These are phyloP conservation scores for Lytechinus pictus DNA, from an alignment of 35 echinoderm and acorn worm genomes.

Conservation along the genomic window DNA sequence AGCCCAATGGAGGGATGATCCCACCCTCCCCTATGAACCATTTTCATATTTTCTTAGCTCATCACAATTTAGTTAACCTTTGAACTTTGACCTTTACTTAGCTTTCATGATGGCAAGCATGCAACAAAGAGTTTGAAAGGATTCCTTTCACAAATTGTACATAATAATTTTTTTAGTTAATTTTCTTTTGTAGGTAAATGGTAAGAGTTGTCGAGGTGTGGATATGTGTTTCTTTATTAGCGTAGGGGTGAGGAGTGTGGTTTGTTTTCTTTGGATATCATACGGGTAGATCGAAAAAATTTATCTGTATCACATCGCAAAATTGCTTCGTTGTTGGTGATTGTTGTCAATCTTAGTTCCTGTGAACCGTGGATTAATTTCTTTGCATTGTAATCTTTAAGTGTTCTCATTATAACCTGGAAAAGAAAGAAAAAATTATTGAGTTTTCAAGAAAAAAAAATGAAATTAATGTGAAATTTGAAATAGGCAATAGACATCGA, in stretches of 20 bases:
- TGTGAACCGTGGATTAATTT: background rate
- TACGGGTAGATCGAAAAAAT: slow-evolving; percentile 46
- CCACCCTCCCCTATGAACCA: background rate
- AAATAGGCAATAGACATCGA: slow-evolving; percentile 51
- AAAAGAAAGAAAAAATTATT: slow-evolving; percentile 15
- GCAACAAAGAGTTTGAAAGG: background rate
- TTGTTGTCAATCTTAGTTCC: background rate
- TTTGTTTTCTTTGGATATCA: slow-evolving; percentile 39
- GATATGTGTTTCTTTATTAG: background rate
- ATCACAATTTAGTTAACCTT: background rate
- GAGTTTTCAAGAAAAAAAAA: background rate
- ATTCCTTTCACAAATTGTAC: slow-evolving; percentile 27
- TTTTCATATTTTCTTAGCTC: background rate
- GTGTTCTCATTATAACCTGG: background rate
- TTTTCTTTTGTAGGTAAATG: background rate
- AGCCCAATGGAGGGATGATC: background rate
- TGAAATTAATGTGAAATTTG: slow-evolving; percentile 41
- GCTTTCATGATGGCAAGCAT: background rate
- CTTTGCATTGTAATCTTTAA: slow-evolving; percentile 38
- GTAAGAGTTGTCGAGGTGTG: background rate
- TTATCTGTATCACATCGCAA: slow-evolving; percentile 13
- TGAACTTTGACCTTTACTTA: background rate
- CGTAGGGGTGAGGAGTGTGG: background rate
- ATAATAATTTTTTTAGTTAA: slow-evolving; percentile 12
- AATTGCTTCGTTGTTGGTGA: background rate